A percentile compares a stretch with the other conserved stretches of the same genome.
phyloP scores from a whole-genome alignment of 2,113 vertebrate genomes.

The Clarias macrocephalus region DNA sequence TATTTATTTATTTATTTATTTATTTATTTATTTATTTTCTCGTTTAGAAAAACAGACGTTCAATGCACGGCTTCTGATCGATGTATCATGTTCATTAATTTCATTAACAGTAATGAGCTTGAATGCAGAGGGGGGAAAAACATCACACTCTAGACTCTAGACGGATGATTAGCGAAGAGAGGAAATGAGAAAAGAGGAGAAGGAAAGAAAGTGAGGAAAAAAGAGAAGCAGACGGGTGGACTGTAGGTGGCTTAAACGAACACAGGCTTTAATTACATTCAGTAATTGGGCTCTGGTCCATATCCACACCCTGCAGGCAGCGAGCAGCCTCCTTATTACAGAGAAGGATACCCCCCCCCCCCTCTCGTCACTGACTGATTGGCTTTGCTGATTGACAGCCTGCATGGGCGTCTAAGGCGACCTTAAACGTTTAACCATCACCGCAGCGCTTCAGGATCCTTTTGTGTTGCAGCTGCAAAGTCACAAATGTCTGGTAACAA shows the following conservation, averaged over 20 bases:
- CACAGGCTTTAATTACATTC: constrained; percentile 52
- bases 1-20: not conserved
- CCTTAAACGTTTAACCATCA: not conserved
- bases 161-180: not conserved
- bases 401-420: not conserved
- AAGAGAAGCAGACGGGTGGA: constrained; percentile 38
- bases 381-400: not conserved
- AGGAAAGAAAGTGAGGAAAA: not conserved
- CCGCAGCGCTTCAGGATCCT: not conserved
- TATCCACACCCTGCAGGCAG: constrained; percentile 37
- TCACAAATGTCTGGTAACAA: too few relatives aligned
- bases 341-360: constrained; percentile 14
- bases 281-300: constrained; percentile 41
- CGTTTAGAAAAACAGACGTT: too few relatives aligned
- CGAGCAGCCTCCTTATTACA: constrained; percentile 28
- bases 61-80: too few relatives aligned
- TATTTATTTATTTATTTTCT: too few relatives aligned
- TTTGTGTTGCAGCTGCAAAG: not conserved
- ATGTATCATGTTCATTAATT: not conserved
- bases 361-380: not conserved
- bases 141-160: not conserved
- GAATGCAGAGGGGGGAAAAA: not conserved
- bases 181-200: constrained; percentile 1
- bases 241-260: constrained; percentile 45
- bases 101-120: not conserved